These are phyloP conservation scores for Ascaphus truei DNA, from an alignment of 2,113 vertebrate genomes.

Conservation along the genomic window DNA sequence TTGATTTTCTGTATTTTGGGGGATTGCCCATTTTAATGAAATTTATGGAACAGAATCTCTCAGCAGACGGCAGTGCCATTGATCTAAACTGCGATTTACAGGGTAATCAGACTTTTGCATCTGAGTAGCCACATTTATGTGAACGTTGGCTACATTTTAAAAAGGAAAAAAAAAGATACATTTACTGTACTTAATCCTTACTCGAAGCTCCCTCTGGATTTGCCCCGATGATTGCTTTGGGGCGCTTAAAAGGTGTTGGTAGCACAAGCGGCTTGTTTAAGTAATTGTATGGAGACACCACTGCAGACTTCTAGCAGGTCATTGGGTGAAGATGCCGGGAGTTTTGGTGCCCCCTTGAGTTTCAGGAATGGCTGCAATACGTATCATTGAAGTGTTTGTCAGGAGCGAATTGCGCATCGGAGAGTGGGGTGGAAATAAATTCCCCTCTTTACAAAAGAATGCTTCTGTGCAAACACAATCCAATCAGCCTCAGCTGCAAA, in stretches of 20 bases:
- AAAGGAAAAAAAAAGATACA: constrained; percentile 22
- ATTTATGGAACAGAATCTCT: not conserved
- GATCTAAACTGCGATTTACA: constrained; percentile 3
- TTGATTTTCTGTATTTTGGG: not conserved
- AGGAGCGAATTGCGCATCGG: constrained; percentile 20
- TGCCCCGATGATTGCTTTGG: constrained; percentile 24
- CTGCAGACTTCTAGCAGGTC: constrained; percentile 28
- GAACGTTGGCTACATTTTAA: not conserved
- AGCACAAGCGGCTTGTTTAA: constrained; percentile 31
- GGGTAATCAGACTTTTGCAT: not conserved
- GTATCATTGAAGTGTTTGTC: constrained; percentile 28
- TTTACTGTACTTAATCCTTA: not conserved
- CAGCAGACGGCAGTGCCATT: not conserved
- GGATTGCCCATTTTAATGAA: not conserved
- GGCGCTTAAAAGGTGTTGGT: constrained; percentile 20
- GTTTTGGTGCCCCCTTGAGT: constrained; percentile 32
- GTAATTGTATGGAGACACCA: constrained; percentile 34
- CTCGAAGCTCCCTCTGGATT: constrained; percentile 8
- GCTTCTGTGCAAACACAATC: constrained; percentile 19
- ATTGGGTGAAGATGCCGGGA: constrained; percentile 30
- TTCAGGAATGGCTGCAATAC: constrained; percentile 14
- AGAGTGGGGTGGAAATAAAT: constrained; percentile 24
- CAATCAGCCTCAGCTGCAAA: constrained; percentile 18
- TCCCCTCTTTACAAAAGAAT: constrained; percentile 6
- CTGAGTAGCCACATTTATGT: not conserved